Evolutionary conservation across 2,888 invertebrate species (phyloP), one percentile per base, ranked within the genome.

Genomic region (Halictus quadricinctus): DNA sequence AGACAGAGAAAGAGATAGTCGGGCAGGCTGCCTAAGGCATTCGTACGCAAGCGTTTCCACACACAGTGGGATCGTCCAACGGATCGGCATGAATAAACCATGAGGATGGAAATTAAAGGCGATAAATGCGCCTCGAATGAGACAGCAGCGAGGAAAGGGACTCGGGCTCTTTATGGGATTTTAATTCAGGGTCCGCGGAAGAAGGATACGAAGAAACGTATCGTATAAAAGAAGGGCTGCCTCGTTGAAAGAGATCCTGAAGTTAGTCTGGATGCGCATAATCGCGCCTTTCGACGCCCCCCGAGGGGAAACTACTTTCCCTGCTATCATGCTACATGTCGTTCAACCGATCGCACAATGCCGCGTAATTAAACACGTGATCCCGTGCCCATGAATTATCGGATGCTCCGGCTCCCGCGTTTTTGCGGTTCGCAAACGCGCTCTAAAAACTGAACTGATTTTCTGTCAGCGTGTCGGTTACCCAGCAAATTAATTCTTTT

Each of bases 71-170:
- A 85, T 86, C 81, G 89, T 87, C 88, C 64, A 87, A 81, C 86
- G 81, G 83, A 87, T 80, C 83, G 60, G 79, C 90, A 93, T 94
- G 94, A 93, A 94, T 94, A 94, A 94, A 88, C 89, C 93, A 94
- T 93, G 93, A 93, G 91, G 91, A 93, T 93, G 93, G 93, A 93
- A 94, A 94, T 93, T 94, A 94, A 93, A 94, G 93, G 93, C 93
- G 93, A 94, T 94, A 93, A 93, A 93, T 93, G 92, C 91, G 90
- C 89, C 81, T 88, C 89, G 91, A 93, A 92, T 93, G 93, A 92
- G 92, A 92, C 91, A 91, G 90, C 85, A 76, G 81, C 88, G 88
- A 88, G 90, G 89, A 91, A 91, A 91, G 88, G 86, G 88, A 90
- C 87, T 79, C 81, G 77, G 29, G 69, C 80, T 83, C 89, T 93